phyloP scores from a whole-genome alignment of 1,140 invertebrate genomes.

The Physella acuta region DNA sequence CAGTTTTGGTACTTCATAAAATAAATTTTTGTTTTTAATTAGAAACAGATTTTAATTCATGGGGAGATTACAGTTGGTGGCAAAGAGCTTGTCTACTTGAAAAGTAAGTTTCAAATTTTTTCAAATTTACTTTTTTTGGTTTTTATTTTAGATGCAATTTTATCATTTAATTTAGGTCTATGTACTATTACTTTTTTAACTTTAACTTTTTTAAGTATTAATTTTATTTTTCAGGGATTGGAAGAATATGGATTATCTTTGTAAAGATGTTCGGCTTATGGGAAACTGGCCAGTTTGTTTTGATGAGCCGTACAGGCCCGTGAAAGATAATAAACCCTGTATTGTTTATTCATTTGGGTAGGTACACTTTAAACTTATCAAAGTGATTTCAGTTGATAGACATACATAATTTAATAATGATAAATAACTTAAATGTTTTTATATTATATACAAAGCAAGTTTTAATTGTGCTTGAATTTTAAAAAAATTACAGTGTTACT shows the following conservation, averaged over 20 bases:
- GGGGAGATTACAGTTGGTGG: not conserved
- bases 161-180: not conserved
- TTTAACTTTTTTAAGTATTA: not conserved
- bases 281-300: slow-evolving; percentile 23
- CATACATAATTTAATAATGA: no score
- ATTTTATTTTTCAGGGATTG: slow-evolving; percentile 6
- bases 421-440: no score
- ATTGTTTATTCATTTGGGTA: slow-evolving; percentile 24
- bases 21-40: no score
- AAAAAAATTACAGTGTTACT: no score
- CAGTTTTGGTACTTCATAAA: no score
- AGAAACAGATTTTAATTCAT: no score
- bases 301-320: not conserved
- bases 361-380: not conserved
- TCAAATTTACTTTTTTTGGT: not conserved
- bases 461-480: no score
- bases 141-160: not conserved
- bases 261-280: slow-evolving; percentile 13
- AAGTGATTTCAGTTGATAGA: not conserved
- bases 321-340: not conserved
- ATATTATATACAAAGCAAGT: no score
- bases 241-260: slow-evolving; percentile 8
- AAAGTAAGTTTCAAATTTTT: not conserved
- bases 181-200: slow-evolving; percentile 1
- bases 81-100: not conserved